A percentile compares a stretch with the other conserved stretches of the same genome.
Evolutionary conservation across 2,888 invertebrate species (phyloP).

Genomic region (Caradrina kadenii): DNA sequence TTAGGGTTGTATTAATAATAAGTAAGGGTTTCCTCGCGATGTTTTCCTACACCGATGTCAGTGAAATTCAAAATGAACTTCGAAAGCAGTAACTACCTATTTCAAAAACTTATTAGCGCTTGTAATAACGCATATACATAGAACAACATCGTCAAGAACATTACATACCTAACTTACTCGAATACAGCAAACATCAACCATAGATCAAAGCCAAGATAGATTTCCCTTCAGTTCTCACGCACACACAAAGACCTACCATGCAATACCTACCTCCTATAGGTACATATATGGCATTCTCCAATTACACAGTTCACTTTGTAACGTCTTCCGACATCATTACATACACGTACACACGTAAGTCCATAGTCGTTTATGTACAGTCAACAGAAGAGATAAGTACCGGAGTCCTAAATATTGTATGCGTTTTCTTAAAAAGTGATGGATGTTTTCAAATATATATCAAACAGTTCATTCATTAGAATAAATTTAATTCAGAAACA

Average conservation of each 20-base stretch:
- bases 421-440: no score
- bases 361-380: not conserved
- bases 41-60: no score
- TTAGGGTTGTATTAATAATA: no score
- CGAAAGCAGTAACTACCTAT: no score
- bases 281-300: slow-evolving; percentile 22
- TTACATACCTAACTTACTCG: not conserved
- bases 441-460: no score
- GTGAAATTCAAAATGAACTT: no score
- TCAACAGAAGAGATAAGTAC: no score
- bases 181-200: slow-evolving; percentile 14
- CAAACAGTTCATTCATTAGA: no score
- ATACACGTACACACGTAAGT: slow-evolving; percentile 6
- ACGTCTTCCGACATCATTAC: slow-evolving; percentile 43
- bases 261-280: slow-evolving; percentile 4
- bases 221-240: slow-evolving; percentile 22
- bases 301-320: slow-evolving; percentile 56
- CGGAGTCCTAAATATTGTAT: no score
- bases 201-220: slow-evolving; percentile 50
- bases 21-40: no score
- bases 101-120: no score
- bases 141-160: slow-evolving; percentile 8
- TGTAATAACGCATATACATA: slow-evolving; percentile 9
- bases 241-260: not conserved
- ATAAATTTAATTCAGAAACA: no score